Percentiles rank a stretch among this genome's conserved stretches.
Evolutionary conservation across 2,113 vertebrate genomes (phyloP).

Genomic region (Butorides virescens): DNA sequence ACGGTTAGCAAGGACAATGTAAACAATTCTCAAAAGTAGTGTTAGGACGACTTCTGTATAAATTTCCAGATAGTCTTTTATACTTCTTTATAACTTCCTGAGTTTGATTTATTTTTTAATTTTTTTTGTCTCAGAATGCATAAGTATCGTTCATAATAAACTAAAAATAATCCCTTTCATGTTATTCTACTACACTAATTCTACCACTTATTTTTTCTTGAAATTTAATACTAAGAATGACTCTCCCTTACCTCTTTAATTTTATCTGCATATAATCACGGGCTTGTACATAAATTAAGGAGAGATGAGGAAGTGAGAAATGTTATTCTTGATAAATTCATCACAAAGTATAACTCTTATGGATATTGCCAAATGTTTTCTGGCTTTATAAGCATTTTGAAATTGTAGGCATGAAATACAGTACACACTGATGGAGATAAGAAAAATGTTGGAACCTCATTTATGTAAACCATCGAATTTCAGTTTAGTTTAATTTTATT

Average conservation of each 20-base stretch:
- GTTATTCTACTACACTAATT: neutral
- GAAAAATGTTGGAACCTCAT: neutral
- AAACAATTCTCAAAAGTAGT: neutral
- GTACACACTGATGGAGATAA: accelerated
- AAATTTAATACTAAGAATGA: neutral
- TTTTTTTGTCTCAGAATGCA: neutral
- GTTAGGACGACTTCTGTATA: neutral
- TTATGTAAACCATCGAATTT: neutral
- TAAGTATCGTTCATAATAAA: neutral
- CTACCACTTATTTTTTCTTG: neutral
- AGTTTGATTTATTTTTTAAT: neutral
- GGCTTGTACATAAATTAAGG: neutral
- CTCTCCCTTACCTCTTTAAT: neutral
- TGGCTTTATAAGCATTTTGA: neutral
- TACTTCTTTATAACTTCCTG: neutral
- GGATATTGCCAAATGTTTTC: neutral
- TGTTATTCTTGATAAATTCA: neutral
- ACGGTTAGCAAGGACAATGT: neutral
- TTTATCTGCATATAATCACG: neutral
- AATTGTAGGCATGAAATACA: neutral
- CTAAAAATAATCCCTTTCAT: neutral
- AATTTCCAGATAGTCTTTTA: neutral
- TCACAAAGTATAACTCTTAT: accelerated
- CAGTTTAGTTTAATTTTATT: neutral
- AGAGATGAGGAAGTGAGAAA: neutral